Percentiles rank a stretch among this genome's conserved stretches.
Conservation (phyloP, 2,113 vertebrate genomes). For the Catagonus wagneri region DNA sequence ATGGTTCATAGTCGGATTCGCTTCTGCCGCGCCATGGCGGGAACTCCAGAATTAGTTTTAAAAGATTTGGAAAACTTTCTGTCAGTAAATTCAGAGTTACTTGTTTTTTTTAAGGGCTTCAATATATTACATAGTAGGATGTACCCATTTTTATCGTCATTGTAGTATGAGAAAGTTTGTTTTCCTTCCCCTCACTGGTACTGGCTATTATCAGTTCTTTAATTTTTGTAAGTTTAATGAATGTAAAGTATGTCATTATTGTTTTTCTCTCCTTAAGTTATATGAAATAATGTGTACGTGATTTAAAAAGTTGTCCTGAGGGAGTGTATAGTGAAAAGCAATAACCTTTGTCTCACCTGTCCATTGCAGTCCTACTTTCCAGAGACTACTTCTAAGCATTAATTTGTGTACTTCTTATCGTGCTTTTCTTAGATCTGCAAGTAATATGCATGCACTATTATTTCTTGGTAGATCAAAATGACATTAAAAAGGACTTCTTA, state of each 20-base stretch:
- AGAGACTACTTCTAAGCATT: background rate
- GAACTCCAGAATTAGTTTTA: background rate
- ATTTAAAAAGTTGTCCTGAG: slow-evolving; percentile 27
- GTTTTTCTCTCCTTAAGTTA: background rate
- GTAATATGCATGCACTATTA: background rate
- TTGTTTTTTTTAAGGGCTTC: background rate
- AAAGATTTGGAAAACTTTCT: slow-evolving; percentile 16
- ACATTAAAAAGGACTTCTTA: slow-evolving; percentile 40
- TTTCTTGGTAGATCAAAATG: slow-evolving; percentile 62
- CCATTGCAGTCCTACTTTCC: background rate
- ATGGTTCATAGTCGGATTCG: no score
- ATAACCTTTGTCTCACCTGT: background rate
- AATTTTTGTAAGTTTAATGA: slow-evolving; percentile 20
- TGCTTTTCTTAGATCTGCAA: slow-evolving; percentile 40
- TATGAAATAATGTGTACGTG: background rate
- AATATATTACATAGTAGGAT: background rate
- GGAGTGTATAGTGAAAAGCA: slow-evolving; percentile 1
- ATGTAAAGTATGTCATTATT: background rate
- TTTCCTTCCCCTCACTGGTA: background rate
- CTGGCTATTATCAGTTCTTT: slow-evolving; percentile 15
- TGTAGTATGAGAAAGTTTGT: background rate
- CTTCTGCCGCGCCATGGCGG: no score
- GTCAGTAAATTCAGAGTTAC: background rate
- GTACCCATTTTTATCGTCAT: slow-evolving; percentile 21
- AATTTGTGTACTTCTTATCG: slow-evolving; percentile 40